These are phyloP conservation scores for Trichechus manatus DNA, from an alignment of 2,113 vertebrate genomes.

Conservation along the genomic window DNA sequence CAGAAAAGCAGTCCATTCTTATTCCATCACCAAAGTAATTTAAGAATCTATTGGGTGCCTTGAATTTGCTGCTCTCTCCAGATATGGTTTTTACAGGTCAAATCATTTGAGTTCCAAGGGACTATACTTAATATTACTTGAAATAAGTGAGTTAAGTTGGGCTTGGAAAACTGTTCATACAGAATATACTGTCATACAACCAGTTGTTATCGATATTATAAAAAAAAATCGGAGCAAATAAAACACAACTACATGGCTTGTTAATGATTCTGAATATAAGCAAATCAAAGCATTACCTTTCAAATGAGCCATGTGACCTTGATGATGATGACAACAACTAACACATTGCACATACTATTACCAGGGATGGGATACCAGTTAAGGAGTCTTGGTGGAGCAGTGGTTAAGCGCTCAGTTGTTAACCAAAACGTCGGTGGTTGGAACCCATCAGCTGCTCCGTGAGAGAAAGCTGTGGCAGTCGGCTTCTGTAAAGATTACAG, in stretches of 20 bases:
- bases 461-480: background rate
- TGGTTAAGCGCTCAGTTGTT: background rate
- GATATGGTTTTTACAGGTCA: background rate
- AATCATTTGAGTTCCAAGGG: background rate
- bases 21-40: background rate
- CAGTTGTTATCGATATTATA: background rate
- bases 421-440: background rate
- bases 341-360: rapidly evolving
- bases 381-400: background rate
- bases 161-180: background rate
- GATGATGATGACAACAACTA: rapidly evolving
- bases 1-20: background rate
- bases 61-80: background rate
- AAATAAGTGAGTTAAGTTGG: constrained; percentile 4
- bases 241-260: background rate
- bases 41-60: background rate
- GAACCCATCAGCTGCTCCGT: background rate
- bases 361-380: background rate
- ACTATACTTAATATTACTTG: background rate
- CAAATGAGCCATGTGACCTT: background rate
- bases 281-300: background rate
- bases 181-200: background rate
- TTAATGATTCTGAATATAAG: background rate
- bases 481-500: background rate
- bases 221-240: background rate